Percentiles rank a stretch among this genome's conserved stretches.
These are phyloP conservation scores for Andrena minutula DNA, from an alignment of 2,888 invertebrate genomes.

Conservation along the genomic window DNA sequence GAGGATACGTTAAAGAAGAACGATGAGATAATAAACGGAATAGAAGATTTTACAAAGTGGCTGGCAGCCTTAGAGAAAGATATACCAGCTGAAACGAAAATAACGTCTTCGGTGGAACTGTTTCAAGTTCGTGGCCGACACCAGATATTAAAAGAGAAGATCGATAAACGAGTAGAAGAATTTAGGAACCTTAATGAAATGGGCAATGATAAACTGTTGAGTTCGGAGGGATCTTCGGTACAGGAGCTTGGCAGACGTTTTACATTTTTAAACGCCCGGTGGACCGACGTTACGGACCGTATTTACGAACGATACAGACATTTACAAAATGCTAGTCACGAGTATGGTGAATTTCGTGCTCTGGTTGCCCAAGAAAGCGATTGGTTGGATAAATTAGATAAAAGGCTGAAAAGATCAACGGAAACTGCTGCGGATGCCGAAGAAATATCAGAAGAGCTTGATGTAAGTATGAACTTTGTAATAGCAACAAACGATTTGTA, in stretches of 20 bases:
- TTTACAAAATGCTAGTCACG: conserved; percentile 91
- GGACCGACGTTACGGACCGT: conserved; percentile 90
- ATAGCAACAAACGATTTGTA: conserved; percentile 4
- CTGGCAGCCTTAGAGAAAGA: conserved; percentile 88
- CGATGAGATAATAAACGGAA: conserved; percentile 85
- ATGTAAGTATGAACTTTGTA: conserved; percentile 87
- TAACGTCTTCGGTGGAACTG: conserved; percentile 89
- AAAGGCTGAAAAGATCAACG: conserved; percentile 90
- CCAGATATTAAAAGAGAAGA: conserved; percentile 90
- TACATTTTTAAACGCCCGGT: conserved; percentile 90
- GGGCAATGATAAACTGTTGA: conserved; percentile 89
- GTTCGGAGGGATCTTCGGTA: conserved; percentile 86
- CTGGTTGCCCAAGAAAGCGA: conserved; percentile 92
- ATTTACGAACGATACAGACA: conserved; percentile 89
- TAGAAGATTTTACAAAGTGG: conserved; percentile 88
- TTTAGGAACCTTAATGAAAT: conserved; percentile 90
- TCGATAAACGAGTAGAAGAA: conserved; percentile 89
- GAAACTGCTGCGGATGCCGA: conserved; percentile 94
- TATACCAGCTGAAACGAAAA: conserved; percentile 87
- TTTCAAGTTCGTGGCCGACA: conserved; percentile 90
- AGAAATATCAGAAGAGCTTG: conserved; percentile 95
- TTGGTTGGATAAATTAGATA: conserved; percentile 93
- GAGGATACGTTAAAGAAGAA: conserved; percentile 87
- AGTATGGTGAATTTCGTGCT: conserved; percentile 92
- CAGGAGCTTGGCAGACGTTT: conserved; percentile 89